Evolutionary conservation across 2,888 invertebrate species (phyloP).

Genomic region (Orgyia antiqua): DNA sequence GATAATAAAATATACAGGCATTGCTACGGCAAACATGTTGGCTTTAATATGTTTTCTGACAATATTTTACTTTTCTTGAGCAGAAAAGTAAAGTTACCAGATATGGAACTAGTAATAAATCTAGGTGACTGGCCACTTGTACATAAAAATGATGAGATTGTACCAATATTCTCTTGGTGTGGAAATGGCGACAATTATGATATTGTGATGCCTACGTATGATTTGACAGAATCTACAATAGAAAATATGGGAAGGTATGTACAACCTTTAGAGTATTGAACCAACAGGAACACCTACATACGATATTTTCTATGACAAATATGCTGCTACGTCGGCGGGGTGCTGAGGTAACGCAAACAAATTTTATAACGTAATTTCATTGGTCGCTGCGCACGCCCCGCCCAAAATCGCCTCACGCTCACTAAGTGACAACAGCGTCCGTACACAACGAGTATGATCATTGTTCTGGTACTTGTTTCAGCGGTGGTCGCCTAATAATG

Average conservation of each 20-base stretch:
- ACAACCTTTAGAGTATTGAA: no score
- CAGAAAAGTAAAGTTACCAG: constrained; percentile 88
- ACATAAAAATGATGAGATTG: constrained; percentile 69
- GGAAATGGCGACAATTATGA: constrained; percentile 91
- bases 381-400: no score
- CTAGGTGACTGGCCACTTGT: constrained; percentile 97
- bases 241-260: constrained; percentile 92
- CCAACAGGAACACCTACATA: no score
- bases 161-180: constrained; percentile 98
- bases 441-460: no score
- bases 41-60: constrained; percentile 97
- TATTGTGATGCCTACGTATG: constrained; percentile 96
- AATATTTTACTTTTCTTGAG: constrained; percentile 88
- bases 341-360: no score
- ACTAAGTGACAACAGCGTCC: no score
- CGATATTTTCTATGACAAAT: no score
- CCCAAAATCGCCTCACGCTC: no score
- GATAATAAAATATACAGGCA: constrained; percentile 89
- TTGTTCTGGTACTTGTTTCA: no score
- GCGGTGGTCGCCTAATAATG: no score
- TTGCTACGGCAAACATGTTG: constrained; percentile 96
- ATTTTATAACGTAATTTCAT: no score
- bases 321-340: no score
- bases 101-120: constrained; percentile 94
- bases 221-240: constrained; percentile 93